These are phyloP conservation scores for Hemichromis elongatus DNA, from an alignment of 2,113 vertebrate species.

Conservation along the genomic window DNA sequence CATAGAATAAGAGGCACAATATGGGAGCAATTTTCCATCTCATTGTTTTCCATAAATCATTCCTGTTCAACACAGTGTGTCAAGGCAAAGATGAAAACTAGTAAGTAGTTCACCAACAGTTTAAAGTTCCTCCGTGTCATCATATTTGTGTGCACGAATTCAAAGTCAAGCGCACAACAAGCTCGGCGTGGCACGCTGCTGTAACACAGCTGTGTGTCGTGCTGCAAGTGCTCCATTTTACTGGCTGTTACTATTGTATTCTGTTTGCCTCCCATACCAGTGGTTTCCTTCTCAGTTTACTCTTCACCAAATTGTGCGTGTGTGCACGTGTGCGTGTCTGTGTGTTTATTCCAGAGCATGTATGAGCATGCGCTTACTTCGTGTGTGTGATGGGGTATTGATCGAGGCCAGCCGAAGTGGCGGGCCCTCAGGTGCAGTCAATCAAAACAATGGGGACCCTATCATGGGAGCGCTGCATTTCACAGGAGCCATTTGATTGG, in stretches of 20 bases:
- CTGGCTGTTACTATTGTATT: slow-evolving; percentile 7
- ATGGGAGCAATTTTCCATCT: slow-evolving; percentile 3
- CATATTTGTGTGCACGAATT: not conserved
- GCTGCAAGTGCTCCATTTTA: not conserved
- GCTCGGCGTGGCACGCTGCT: not conserved
- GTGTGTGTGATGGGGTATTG: slow-evolving; percentile 63
- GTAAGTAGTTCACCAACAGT: not conserved
- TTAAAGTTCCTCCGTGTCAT: not conserved
- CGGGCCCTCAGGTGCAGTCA: slow-evolving; percentile 65
- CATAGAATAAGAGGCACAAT: slow-evolving; percentile 25
- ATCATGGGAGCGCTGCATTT: slow-evolving; percentile 56
- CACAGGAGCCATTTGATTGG: slow-evolving; percentile 62
- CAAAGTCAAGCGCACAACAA: not conserved
- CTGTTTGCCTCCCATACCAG: slow-evolving; percentile 5
- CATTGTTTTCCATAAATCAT: slow-evolving; percentile 18
- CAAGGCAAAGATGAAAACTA: not conserved
- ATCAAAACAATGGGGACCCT: slow-evolving; percentile 69
- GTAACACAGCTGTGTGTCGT: not conserved
- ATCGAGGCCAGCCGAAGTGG: slow-evolving; percentile 56
- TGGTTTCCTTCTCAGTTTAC: slow-evolving; percentile 39
- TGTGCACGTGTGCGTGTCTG: not conserved
- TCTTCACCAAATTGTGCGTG: slow-evolving; percentile 21
- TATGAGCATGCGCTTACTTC: not conserved
- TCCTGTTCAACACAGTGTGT: not conserved
- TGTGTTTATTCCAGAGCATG: slow-evolving; percentile 34